phyloP scores from a whole-genome alignment of 2,113 vertebrate genomes.

The Amazona vittata region DNA sequence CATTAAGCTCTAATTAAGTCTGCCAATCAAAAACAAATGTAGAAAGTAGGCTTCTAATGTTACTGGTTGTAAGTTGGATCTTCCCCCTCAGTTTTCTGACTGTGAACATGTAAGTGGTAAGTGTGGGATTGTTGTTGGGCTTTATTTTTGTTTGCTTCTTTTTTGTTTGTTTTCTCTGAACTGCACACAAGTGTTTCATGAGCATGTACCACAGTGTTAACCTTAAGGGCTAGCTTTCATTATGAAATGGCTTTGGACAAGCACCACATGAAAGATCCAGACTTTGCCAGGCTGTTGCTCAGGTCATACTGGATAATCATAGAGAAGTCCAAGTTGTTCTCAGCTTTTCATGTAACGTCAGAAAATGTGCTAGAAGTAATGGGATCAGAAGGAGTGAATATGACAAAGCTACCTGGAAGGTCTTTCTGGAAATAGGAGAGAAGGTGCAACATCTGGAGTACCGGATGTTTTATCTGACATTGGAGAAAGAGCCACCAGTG shows the following conservation, averaged over 20 bases:
- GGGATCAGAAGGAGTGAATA: fast-evolving
- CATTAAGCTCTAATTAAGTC: conserved; percentile 70
- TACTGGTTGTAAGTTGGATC: conserved; percentile 31
- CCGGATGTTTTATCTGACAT: neutral
- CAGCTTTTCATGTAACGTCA: neutral
- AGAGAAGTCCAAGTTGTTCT: neutral
- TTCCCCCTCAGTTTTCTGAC: conserved; percentile 29
- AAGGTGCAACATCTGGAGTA: neutral
- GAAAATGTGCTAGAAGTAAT: neutral
- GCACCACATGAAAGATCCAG: neutral
- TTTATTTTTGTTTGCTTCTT: neutral
- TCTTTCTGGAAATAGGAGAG: neutral
- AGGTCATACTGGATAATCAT: neutral
- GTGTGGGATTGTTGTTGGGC: neutral
- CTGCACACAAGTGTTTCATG: conserved; percentile 29
- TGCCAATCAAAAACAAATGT: conserved; percentile 45
- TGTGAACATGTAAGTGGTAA: neutral
- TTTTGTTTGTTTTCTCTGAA: conserved; percentile 25
- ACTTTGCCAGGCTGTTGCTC: neutral
- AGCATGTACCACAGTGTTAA: neutral
- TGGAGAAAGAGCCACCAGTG: neutral
- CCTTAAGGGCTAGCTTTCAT: neutral
- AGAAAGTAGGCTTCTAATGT: neutral
- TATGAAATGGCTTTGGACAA: neutral
- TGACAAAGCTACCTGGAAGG: neutral